Evolutionary conservation across 2,797 vertebrate genomes (phyloP).

Genomic region (Gymnopithys bicolor): DNA sequence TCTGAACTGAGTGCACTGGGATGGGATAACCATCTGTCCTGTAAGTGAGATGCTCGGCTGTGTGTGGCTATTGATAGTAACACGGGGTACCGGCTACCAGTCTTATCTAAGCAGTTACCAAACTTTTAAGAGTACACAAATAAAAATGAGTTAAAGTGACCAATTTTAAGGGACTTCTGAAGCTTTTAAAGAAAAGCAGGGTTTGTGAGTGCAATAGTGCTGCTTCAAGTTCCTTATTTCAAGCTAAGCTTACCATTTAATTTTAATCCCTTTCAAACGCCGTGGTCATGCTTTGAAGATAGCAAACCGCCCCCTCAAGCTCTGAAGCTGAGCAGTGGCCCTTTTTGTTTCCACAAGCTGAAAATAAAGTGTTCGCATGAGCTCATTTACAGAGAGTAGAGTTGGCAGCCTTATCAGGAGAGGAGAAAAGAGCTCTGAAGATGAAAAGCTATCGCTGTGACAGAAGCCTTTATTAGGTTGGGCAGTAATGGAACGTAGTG

Average conservation of each 20-base stretch:
- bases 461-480: slow-evolving; percentile 84
- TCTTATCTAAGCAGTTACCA: background rate
- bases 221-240: slow-evolving; percentile 48
- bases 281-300: slow-evolving; percentile 68
- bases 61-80: background rate
- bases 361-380: slow-evolving; percentile 79
- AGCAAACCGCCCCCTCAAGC: slow-evolving; percentile 48
- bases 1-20: slow-evolving; percentile 56
- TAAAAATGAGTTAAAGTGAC: slow-evolving; percentile 19
- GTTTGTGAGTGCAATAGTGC: background rate
- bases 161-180: background rate
- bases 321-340: slow-evolving; percentile 56
- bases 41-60: background rate
- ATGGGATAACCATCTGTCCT: slow-evolving; percentile 71
- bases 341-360: slow-evolving; percentile 73
- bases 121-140: slow-evolving; percentile 41
- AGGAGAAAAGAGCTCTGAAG: slow-evolving; percentile 75
- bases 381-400: slow-evolving; percentile 79
- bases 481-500: slow-evolving; percentile 75
- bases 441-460: slow-evolving; percentile 79
- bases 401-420: slow-evolving; percentile 81
- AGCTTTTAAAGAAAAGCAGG: slow-evolving; percentile 8
- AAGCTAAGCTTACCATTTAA: slow-evolving; percentile 54
- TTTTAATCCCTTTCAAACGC: slow-evolving; percentile 71
- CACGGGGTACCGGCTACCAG: background rate